Base-by-base conservation (phyloP, 2,797 vertebrate genomes). In the Crocidura indochinensis region DNA sequence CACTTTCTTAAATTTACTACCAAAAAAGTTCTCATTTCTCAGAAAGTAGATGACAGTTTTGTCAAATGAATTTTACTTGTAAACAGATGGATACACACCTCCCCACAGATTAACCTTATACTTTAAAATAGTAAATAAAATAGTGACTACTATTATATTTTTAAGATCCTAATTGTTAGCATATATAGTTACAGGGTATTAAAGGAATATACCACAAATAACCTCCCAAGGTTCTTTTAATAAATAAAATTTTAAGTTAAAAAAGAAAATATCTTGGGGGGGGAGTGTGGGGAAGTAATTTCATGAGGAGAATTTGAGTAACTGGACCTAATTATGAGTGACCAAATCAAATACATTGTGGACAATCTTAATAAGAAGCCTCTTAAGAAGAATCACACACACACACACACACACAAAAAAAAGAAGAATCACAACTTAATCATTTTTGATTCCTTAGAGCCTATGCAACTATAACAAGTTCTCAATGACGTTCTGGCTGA, bases 341-440 rank as follows among this genome's bases (percentile, higher is more conserved):
- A 99, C 84, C 99, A 99, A 90, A 98, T 99, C 1, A 99, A 99
- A 97, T 98, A 98, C 74, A 99, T 99, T 88, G 99, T 99, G 84
- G 99, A 99, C 85, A 99, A 98, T 95, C 98, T 99, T 60, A 99
- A 99, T 97, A 98, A 97, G 94, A 99, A 99, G 0, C 99, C 99
- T 17, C 99, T 99, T 96, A 99, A 97, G 98, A 99, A 99, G 97
- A 38, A 99, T 97, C 98, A 99, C 80, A 99, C n/a, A n/a, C n/a
- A n/a, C n/a, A n/a, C n/a, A n/a, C n/a, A n/a, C n/a, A n/a, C n/a
- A n/a, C n/a, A n/a, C n/a, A n/a, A n/a, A n/a, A n/a, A n/a, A n/a
- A 99, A 97, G 98, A 99, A 99, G 97, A 38, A 99, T 97, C 98
- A 99, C 80, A 99, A 99, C 93, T 97, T 99, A 88, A 99, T 99